These are phyloP conservation scores for Stramonita haemastoma DNA, from an alignment of 2,888 invertebrate species.

Conservation along the genomic window DNA sequence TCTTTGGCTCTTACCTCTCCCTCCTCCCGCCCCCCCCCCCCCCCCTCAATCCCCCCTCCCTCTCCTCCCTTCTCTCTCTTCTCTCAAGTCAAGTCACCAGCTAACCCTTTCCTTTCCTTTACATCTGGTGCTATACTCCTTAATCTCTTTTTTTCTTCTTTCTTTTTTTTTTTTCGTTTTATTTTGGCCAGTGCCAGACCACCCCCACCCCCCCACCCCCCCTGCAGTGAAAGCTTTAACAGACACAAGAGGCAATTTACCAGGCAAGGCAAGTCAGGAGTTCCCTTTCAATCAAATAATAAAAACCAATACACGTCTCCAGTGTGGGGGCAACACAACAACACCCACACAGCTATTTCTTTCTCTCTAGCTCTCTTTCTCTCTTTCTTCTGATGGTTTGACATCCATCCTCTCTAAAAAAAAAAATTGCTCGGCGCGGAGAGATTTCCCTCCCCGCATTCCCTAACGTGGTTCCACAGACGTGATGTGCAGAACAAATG, in stretches of 20 bases:
- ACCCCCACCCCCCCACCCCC: neutral
- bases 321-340: neutral
- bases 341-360: neutral
- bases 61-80: too few relatives aligned
- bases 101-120: too few relatives aligned
- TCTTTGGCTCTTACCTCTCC: too few relatives aligned
- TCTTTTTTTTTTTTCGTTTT: too few relatives aligned
- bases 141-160: too few relatives aligned
- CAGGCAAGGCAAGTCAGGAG: neutral
- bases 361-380: too few relatives aligned
- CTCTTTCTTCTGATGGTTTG: too few relatives aligned
- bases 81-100: too few relatives aligned
- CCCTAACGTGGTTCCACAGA: neutral
- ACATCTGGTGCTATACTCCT: too few relatives aligned
- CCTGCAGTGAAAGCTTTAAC: neutral
- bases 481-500: neutral
- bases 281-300: neutral
- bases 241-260: constrained; percentile 10
- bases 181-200: neutral
- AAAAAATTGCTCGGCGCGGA: too few relatives aligned
- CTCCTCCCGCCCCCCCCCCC: neutral
- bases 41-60: neutral
- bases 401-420: neutral
- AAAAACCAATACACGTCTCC: constrained; percentile 2
- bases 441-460: neutral